phyloP scores from a whole-genome alignment of 2,113 vertebrate species.

The Alouatta palliata region DNA sequence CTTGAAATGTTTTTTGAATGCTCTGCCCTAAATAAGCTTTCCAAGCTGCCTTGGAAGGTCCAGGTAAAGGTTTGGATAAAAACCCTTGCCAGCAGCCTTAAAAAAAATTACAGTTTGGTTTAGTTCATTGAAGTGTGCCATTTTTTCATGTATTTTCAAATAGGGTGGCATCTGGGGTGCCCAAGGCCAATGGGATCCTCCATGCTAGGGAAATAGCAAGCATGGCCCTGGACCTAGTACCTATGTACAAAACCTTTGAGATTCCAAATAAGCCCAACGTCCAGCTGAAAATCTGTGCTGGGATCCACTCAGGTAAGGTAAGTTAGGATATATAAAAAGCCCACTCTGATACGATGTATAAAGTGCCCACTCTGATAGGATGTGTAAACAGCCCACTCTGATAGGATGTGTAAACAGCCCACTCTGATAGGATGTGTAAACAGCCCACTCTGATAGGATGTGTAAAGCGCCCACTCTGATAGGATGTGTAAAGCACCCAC shows the following conservation, averaged over 20 bases:
- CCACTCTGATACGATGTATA: too few relatives aligned
- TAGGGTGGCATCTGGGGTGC: constrained; percentile 91
- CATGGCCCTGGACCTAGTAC: constrained; percentile 90
- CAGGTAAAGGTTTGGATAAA: background rate
- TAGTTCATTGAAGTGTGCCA: background rate
- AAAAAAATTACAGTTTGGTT: background rate
- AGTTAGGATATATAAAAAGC: background rate
- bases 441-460: too few relatives aligned
- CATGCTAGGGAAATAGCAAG: constrained; percentile 87
- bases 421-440: too few relatives aligned
- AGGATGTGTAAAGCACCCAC: too few relatives aligned
- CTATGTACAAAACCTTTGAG: constrained; percentile 87
- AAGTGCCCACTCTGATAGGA: too few relatives aligned
- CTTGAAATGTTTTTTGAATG: background rate
- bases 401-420: too few relatives aligned
- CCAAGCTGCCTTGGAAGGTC: background rate
- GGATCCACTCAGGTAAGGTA: constrained; percentile 87
- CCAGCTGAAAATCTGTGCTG: constrained; percentile 88
- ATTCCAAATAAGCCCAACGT: constrained; percentile 89
- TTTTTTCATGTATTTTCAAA: constrained; percentile 81
- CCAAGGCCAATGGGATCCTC: constrained; percentile 87
- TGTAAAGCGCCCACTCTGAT: too few relatives aligned
- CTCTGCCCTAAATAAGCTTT: background rate
- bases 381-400: too few relatives aligned
- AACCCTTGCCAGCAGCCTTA: background rate